Base-by-base conservation (phyloP, 2,113 vertebrate species). In the Pelmatolapia mariae region DNA sequence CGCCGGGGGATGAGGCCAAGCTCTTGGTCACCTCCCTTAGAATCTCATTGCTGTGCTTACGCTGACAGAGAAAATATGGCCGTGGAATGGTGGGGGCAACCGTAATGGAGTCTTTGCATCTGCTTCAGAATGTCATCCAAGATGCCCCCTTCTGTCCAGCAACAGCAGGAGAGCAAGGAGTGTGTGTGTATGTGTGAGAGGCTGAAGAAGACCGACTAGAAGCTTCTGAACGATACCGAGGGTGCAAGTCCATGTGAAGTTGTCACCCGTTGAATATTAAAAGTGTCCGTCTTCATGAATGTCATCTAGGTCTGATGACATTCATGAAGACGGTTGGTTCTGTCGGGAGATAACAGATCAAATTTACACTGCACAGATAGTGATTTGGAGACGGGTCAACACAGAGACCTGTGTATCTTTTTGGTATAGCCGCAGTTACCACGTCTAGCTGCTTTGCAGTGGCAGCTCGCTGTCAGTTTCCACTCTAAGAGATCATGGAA, bases 21-120 rank as follows among this genome's bases (percentile, higher is more conserved):
- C 88, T 90, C 87, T 63, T 59, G 86, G 93, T 94, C 92, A 91
- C 86, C 90, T 87, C 89, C 54, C 85, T 84, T 11, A 81, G 38
- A 91, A 86, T 87, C 86, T 90, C 93, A 89, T 83, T 52, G 90
- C 87, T 15, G 80, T 66, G 59, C 89, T 82, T 89, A 81, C 47
- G 33, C 82, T 90, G 94, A 94, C 91, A 90, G 91, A 92, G 92
- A 90, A 92, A 94, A 95, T 93, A 90, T 93, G 93, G 93, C 86
- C 1, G 45, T 22, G 10, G 76, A 80, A 82, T 33, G 50, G 50
- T 89, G 87, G 90, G 87, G 90, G 78, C 90, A 57, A 82, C 29
- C 13, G n/a, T 93, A 93, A 95, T 92, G 92, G 90, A 93, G 83
- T 91, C 90, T 84, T 71, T 91, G 89, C 94, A 95, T 94, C 94